A percentile compares a stretch with the other conserved stretches of the same genome.
These are phyloP conservation scores for Dicranocentrus wangi DNA, from an alignment of 2,888 invertebrate genomes.

Conservation along the genomic window DNA sequence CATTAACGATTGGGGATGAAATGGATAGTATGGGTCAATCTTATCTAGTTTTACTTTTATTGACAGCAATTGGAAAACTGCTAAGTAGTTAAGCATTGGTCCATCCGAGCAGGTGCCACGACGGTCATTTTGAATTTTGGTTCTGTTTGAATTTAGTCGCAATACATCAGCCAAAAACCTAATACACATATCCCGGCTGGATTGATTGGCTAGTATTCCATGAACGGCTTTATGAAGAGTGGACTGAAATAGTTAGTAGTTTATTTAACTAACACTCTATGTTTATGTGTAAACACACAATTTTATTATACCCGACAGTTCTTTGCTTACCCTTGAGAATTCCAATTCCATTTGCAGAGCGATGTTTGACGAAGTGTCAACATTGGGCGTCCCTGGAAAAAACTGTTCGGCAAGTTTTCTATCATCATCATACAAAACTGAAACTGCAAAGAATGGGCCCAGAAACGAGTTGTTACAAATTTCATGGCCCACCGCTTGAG, in stretches of 20 bases:
- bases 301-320: not conserved
- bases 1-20: conserved; percentile 85
- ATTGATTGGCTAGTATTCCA: conserved; percentile 86
- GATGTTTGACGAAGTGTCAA: conserved; percentile 81
- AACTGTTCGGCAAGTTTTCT: conserved; percentile 88
- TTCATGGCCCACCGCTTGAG: conserved; percentile 87
- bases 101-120: conserved; percentile 92
- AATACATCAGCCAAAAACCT: conserved; percentile 86
- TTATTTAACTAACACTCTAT: not conserved
- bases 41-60: conserved; percentile 92
- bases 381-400: conserved; percentile 78
- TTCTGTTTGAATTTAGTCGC: conserved; percentile 87
- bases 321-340: conserved; percentile 79
- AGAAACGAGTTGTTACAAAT: conserved; percentile 88
- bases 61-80: conserved; percentile 91
- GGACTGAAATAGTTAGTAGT: conserved; percentile 75
- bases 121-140: conserved; percentile 93
- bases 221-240: conserved; percentile 88
- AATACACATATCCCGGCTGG: conserved; percentile 86
- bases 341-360: conserved; percentile 87
- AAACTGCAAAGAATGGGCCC: conserved; percentile 93
- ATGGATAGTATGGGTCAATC: conserved; percentile 91
- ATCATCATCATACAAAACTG: conserved; percentile 94
- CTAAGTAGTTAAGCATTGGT: conserved; percentile 94
- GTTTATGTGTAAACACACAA: not conserved